A percentile compares a stretch with the other conserved stretches of the same genome.
Conservation (phyloP, 2,797 vertebrate species). For the Amblyopsis hoosieri region DNA sequence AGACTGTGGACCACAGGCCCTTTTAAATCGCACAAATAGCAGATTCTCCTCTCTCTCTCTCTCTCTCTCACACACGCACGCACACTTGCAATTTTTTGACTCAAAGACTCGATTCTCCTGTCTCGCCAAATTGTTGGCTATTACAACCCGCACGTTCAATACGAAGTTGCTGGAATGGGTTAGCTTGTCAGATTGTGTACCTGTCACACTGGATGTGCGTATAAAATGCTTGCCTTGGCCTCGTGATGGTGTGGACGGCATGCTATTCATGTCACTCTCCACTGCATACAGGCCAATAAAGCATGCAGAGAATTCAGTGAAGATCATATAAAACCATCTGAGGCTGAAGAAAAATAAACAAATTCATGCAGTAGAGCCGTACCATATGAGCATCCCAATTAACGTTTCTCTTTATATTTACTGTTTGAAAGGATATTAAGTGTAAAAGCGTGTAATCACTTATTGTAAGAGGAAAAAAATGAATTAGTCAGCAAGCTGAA, state of each 20-base stretch:
- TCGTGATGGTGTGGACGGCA: constrained; percentile 42
- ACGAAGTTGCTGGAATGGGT: constrained; percentile 39
- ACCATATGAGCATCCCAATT: neutral
- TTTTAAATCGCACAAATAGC: too few relatives aligned
- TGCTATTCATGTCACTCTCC: constrained; percentile 30
- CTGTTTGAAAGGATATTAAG: neutral
- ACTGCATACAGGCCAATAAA: constrained; percentile 27
- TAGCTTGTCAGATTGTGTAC: constrained; percentile 35
- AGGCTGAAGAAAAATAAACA: constrained; percentile 4
- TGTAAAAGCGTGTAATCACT: too few relatives aligned
- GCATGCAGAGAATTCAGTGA: constrained; percentile 14
- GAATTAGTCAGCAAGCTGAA: too few relatives aligned
- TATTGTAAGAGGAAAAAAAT: too few relatives aligned
- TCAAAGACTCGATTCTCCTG: too few relatives aligned
- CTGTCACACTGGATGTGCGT: constrained; percentile 41
- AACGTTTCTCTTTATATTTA: constrained; percentile 26
- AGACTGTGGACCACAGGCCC: too few relatives aligned
- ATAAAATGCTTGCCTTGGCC: constrained; percentile 28
- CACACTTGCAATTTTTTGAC: too few relatives aligned
- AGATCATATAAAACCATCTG: neutral
- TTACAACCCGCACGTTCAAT: constrained; percentile 39
- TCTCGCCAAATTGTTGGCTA: constrained; percentile 21
- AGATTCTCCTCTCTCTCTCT: too few relatives aligned
- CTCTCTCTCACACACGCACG: too few relatives aligned
- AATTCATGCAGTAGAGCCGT: too few relatives aligned